Base-by-base conservation (phyloP, 2,888 invertebrate genomes). In the Noctua fimbriata region DNA sequence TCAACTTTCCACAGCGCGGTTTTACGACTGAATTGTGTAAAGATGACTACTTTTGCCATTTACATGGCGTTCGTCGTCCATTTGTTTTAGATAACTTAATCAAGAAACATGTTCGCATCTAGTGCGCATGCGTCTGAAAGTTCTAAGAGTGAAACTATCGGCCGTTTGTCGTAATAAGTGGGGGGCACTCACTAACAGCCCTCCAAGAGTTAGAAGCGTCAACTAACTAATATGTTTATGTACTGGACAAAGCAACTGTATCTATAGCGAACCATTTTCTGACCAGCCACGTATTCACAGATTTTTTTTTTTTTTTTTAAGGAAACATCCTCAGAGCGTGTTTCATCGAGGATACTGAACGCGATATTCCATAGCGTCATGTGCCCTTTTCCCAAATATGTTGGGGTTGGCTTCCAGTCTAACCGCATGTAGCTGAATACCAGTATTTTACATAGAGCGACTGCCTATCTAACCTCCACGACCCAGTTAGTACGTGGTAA, bases 171-270 rank as follows among this genome's bases (percentile, higher is more conserved):
- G 18, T 67, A 14, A n/a, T 36, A 67, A 67, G 66, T 66, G 12
- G 49, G 24, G 47, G 21, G 18, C 67, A 67, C 21, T 49, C 47
- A n/a, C 18, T 49, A 36, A 10, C 36, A 67, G 49, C 18, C 14
- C n/a, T 67, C n/a, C 67, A 49, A 49, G n/a, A 67, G 67, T 49
- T 49, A 73, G 58, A n/a, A 41, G 2, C 14, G 28, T 12, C n/a
- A 41, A 73, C 66, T 66, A n/a, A 60, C 58, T 72, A 60, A 76
- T 72, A 60, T 73, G 76, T 58, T 60, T 36, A 36, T 47, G 47
- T 58, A 41, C 69, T 69, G 28, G 12, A 32, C 18, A 44, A 9
- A 72, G 72, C 3, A 18, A 60, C 32, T 71, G 12, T 58, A 47
- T 16, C 1, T 65, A 58, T 71, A 66, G 36, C 9, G 1, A 32